A percentile compares a stretch with the other conserved stretches of the same genome.
These are phyloP conservation scores for Lasius fuliginosus DNA, from an alignment of 2,888 invertebrate genomes.

Conservation along the genomic window DNA sequence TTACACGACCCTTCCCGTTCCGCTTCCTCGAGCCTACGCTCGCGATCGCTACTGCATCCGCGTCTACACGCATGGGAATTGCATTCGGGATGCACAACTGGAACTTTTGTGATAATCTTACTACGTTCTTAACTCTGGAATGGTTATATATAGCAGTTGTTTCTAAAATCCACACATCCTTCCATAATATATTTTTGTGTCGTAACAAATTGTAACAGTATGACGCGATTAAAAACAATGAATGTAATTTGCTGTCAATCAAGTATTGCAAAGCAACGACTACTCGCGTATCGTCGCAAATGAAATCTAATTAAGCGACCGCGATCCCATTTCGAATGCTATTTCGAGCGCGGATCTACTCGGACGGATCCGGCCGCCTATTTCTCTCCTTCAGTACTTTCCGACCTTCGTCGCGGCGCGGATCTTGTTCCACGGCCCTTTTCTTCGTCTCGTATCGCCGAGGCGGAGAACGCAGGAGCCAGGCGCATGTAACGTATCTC, in stretches of 20 bases:
- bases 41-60: not conserved
- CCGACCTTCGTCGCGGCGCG: slow-evolving; percentile 50
- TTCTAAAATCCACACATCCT: not conserved
- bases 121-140: not conserved
- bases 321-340: not conserved
- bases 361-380: slow-evolving; percentile 28
- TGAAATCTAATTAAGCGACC: slow-evolving; percentile 21
- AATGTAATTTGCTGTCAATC: not conserved
- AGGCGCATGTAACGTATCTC: slow-evolving; percentile 63
- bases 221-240: not conserved
- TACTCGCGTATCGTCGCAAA: not conserved
- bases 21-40: slow-evolving; percentile 23
- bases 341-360: slow-evolving; percentile 23
- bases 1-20: slow-evolving; percentile 54
- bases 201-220: not conserved
- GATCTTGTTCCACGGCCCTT: slow-evolving; percentile 53
- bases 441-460: slow-evolving; percentile 54
- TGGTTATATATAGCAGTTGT: not conserved
- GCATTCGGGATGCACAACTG: slow-evolving; percentile 28
- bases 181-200: not conserved
- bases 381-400: slow-evolving; percentile 42
- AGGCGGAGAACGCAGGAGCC: slow-evolving; percentile 52
- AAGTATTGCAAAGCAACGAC: not conserved
- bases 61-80: slow-evolving; percentile 30
- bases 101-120: not conserved